These are phyloP conservation scores for Aegypius monachus DNA, from an alignment of 2,113 vertebrate genomes.

Conservation along the genomic window DNA sequence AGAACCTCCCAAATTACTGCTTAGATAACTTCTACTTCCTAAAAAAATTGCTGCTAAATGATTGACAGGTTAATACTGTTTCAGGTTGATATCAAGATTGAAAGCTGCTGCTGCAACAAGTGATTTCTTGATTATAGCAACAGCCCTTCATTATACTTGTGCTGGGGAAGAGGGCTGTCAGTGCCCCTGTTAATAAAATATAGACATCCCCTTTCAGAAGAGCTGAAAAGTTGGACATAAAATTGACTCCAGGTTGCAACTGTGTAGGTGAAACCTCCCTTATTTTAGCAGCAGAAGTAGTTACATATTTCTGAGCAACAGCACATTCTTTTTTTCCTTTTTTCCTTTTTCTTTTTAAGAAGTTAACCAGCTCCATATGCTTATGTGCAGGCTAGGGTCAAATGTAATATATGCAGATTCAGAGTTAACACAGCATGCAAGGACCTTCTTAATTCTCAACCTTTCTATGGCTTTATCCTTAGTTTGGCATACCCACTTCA, in stretches of 20 bases:
- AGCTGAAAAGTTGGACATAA: not conserved
- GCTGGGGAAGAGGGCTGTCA: not conserved
- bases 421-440: not conserved
- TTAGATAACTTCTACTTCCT: slow-evolving; percentile 39
- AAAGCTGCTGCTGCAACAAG: slow-evolving; percentile 52
- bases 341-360: not conserved
- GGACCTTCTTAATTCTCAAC: not conserved
- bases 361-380: not conserved
- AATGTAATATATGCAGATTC: not conserved
- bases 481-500: not conserved
- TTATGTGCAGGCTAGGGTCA: not conserved
- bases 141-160: slow-evolving; percentile 5
- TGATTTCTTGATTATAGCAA: slow-evolving; percentile 44
- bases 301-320: not conserved
- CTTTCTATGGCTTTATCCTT: not conserved
- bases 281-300: not conserved
- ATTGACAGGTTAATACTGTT: slow-evolving; percentile 59
- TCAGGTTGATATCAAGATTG: slow-evolving; percentile 28
- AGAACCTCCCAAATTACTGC: slow-evolving; percentile 39
- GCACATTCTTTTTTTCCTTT: not conserved
- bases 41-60: slow-evolving; percentile 37
- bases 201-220: not conserved
- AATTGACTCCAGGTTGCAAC: not conserved
- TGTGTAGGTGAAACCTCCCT: not conserved
- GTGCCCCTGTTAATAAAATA: slow-evolving; percentile 18